Conservation (phyloP, 2,888 invertebrate species). For the Cephus sareptanus region DNA sequence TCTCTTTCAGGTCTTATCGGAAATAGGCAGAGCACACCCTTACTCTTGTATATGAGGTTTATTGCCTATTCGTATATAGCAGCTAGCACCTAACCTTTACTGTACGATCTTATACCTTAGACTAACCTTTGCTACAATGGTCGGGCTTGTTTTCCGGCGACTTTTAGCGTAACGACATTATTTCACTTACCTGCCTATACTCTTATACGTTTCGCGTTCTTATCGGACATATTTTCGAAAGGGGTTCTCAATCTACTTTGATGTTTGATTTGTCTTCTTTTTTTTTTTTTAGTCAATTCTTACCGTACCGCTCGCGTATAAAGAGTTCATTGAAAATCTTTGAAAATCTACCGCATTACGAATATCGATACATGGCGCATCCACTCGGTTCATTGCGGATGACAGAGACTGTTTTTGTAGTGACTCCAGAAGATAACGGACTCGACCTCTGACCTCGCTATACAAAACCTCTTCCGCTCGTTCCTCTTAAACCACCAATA, state of each 20-base stretch:
- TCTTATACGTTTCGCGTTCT: constrained; percentile 6
- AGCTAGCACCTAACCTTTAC: constrained; percentile 10
- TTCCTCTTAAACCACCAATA: constrained; percentile 16
- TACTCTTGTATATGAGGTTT: background rate
- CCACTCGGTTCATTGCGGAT: constrained; percentile 38
- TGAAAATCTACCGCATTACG: constrained; percentile 21
- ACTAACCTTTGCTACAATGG: background rate
- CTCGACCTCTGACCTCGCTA: constrained; percentile 49
- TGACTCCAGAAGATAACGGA: constrained; percentile 44
- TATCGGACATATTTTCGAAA: background rate
- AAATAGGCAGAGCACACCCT: constrained; percentile 32
- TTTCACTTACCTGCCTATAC: background rate
- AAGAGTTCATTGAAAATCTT: constrained; percentile 31
- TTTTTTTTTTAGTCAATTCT: background rate
- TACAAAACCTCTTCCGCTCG: constrained; percentile 55
- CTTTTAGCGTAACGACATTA: background rate
- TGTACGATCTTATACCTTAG: constrained; percentile 19
- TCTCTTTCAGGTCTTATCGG: constrained; percentile 32
- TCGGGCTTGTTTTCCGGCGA: background rate
- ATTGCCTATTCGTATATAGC: constrained; percentile 12
- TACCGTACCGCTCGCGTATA: constrained; percentile 15
- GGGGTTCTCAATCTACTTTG: background rate
- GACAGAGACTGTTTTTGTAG: constrained; percentile 58
- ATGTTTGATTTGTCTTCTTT: background rate
- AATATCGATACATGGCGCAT: constrained; percentile 1